Evolutionary conservation across 2,888 invertebrate genomes (phyloP).

Genomic region (Andrena praecox): DNA sequence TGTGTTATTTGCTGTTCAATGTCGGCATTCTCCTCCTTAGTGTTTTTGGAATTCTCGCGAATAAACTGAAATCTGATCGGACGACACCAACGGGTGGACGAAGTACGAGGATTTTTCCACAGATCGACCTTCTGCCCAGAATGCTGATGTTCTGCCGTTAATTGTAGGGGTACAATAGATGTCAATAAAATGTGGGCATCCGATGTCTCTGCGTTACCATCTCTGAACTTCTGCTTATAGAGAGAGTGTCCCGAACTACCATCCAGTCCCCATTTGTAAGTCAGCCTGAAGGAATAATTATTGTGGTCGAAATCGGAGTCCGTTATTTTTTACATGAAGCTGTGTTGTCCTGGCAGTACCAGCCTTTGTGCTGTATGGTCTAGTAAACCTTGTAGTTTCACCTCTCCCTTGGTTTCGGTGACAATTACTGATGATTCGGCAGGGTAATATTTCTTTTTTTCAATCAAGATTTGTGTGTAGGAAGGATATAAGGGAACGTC

Average conservation of each 20-base stretch:
- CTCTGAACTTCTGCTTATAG: background rate
- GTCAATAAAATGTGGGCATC: background rate
- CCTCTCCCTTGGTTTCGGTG: background rate
- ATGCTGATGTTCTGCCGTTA: background rate
- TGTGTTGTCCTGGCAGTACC: background rate
- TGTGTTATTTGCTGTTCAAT: too few relatives aligned
- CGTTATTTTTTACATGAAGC: background rate
- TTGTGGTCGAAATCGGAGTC: background rate
- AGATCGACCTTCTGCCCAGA: background rate
- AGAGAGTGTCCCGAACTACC: background rate
- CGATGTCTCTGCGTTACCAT: background rate
- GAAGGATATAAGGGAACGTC: too few relatives aligned
- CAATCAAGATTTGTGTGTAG: too few relatives aligned
- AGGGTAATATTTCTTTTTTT: background rate
- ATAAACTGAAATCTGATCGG: background rate
- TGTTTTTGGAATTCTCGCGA: background rate
- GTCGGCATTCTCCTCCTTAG: background rate
- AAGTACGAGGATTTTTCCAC: background rate
- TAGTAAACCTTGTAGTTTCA: background rate
- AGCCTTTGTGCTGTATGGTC: background rate
- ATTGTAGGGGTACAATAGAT: background rate
- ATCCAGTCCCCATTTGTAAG: background rate
- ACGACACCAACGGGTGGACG: background rate
- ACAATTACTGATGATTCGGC: background rate
- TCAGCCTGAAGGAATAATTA: background rate